phyloP scores from a whole-genome alignment of 2,888 invertebrate species.

The Calephelis perditalis region DNA sequence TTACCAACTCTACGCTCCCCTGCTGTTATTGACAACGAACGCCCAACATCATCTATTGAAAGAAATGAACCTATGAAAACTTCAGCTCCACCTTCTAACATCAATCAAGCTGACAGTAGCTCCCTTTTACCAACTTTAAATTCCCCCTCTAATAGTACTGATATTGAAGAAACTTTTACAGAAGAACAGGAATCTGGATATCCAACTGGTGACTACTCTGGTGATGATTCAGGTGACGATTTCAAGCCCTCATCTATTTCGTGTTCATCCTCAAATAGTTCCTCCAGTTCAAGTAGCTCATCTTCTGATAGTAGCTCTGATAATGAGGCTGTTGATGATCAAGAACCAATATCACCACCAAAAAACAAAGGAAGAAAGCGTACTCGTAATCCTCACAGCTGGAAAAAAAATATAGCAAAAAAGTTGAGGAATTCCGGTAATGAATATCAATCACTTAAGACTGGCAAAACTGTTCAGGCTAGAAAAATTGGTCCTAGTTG shows the following conservation, averaged over 20 bases:
- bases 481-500: slow-evolving; percentile 9
- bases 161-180: no score
- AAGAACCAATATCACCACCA: background rate
- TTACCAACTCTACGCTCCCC: background rate
- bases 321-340: background rate
- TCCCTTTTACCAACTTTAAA: background rate
- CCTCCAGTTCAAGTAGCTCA: background rate
- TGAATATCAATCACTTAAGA: background rate
- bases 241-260: background rate
- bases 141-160: background rate
- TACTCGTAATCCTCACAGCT: background rate
- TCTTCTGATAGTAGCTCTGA: background rate
- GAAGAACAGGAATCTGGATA: no score
- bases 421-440: slow-evolving; percentile 3
- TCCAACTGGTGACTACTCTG: no score
- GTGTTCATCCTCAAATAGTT: background rate
- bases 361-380: background rate
- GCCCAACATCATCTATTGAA: no score
- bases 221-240: background rate
- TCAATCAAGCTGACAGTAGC: slow-evolving; percentile 2
- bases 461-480: slow-evolving; percentile 12
- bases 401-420: background rate
- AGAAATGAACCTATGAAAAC: no score
- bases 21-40: background rate
- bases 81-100: slow-evolving; percentile 7